Conservation (phyloP, 2,113 vertebrate species). For the Rhabdomys dilectus region DNA sequence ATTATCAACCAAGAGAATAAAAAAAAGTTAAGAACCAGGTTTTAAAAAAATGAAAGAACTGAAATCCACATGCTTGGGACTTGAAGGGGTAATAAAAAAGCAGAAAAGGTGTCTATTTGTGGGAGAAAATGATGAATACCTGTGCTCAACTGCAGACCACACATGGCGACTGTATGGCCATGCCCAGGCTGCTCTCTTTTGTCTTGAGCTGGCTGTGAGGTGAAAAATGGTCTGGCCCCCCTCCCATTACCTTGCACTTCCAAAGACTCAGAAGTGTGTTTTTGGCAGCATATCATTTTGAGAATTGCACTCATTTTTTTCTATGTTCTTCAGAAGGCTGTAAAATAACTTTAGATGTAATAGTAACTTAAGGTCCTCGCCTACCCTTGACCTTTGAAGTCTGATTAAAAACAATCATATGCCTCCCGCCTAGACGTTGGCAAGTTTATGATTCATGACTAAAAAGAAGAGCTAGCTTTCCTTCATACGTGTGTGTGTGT, state of each 20-base stretch:
- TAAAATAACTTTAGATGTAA: constrained; percentile 80
- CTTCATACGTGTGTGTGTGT: background rate
- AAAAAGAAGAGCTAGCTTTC: constrained; percentile 39
- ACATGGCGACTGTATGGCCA: constrained; percentile 17
- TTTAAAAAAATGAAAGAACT: constrained; percentile 16
- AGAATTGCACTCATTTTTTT: constrained; percentile 75
- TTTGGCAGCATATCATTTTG: constrained; percentile 77
- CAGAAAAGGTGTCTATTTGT: constrained; percentile 56
- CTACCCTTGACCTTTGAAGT: constrained; percentile 79
- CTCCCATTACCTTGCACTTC: constrained; percentile 63
- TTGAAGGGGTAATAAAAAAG: constrained; percentile 67
- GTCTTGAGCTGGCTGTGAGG: constrained; percentile 39
- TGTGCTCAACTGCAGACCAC: constrained; percentile 59
- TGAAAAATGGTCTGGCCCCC: constrained; percentile 58
- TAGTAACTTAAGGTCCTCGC: constrained; percentile 75
- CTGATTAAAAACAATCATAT: constrained; percentile 75
- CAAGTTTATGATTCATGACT: constrained; percentile 71
- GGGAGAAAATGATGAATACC: constrained; percentile 66
- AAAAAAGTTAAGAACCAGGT: constrained; percentile 46
- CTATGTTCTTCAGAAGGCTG: constrained; percentile 76
- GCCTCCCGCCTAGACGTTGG: constrained; percentile 65
- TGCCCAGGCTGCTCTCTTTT: background rate
- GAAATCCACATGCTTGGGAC: constrained; percentile 46
- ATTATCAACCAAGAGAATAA: constrained; percentile 46
- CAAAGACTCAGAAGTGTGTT: constrained; percentile 68